phyloP scores from a whole-genome alignment of 2,888 invertebrate genomes.

The Sarcophaga rosellei region DNA sequence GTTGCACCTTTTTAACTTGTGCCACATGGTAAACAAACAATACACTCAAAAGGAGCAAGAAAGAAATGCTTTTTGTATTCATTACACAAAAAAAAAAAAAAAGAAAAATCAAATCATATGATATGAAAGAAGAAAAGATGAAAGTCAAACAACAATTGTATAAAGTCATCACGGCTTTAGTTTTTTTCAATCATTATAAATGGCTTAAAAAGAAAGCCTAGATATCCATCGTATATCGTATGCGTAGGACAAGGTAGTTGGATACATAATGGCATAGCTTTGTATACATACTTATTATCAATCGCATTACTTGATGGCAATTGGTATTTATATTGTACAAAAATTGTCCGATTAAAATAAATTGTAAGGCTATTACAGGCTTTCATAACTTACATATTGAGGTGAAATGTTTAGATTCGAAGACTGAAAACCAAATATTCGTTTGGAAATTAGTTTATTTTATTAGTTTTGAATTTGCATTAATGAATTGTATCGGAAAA shows the following conservation, averaged over 20 bases:
- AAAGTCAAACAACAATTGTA: neutral
- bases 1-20: neutral
- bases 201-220: neutral
- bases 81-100: neutral
- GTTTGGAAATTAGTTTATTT: no score
- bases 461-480: no score
- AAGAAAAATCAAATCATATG: no score
- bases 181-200: neutral
- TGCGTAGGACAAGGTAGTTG: neutral
- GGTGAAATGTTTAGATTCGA: no score
- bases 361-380: no score
- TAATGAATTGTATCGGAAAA: no score
- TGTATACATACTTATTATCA: neutral
- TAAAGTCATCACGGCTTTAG: neutral
- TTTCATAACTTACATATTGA: no score
- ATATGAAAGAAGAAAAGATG: neutral
- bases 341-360: no score
- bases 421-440: no score
- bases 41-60: neutral
- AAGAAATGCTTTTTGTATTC: neutral
- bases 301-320: no score
- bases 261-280: neutral
- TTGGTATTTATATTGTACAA: no score
- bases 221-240: neutral
- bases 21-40: conserved; percentile 7